Percentiles rank a stretch among this genome's conserved stretches.
These are phyloP conservation scores for Struthio camelus DNA, from an alignment of 2,113 vertebrate species.

Conservation along the genomic window DNA sequence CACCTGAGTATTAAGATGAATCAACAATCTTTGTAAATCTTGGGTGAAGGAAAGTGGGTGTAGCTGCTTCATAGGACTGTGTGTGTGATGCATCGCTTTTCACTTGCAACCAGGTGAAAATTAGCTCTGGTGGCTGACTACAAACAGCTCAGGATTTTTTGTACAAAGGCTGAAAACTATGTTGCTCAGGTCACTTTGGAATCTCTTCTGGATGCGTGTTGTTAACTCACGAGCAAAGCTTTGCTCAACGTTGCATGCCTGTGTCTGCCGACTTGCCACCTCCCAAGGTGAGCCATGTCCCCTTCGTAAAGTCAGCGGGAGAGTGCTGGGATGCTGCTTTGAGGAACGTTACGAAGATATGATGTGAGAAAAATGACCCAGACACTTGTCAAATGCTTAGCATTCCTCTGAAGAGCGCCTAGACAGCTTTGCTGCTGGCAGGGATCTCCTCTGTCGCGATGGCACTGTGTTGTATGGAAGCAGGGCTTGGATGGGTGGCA, in stretches of 20 bases:
- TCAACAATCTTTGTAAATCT: not conserved
- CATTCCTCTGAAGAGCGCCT: not conserved
- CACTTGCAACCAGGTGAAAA: not conserved
- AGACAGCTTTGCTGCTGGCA: fast-evolving
- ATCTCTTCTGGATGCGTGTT: not conserved
- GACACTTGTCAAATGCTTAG: fast-evolving
- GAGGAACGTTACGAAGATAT: fast-evolving
- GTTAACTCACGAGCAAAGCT: fast-evolving
- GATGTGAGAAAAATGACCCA: not conserved
- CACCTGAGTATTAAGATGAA: not conserved
- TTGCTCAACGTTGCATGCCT: not conserved
- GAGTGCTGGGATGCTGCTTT: fast-evolving
- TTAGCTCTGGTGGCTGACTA: fast-evolving
- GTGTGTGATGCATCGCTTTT: not conserved
- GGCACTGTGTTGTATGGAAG: not conserved
- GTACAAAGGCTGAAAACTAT: not conserved
- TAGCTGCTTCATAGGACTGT: not conserved
- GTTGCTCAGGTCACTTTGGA: not conserved
- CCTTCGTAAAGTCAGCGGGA: not conserved
- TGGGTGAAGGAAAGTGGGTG: not conserved
- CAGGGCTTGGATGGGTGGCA: fast-evolving
- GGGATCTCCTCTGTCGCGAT: not conserved
- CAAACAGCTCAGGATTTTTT: not conserved
- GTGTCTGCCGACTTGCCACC: fast-evolving
- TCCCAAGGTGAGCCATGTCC: not conserved